Conservation (phyloP, 2,113 vertebrate species). For the Malaclemys terrapin region DNA sequence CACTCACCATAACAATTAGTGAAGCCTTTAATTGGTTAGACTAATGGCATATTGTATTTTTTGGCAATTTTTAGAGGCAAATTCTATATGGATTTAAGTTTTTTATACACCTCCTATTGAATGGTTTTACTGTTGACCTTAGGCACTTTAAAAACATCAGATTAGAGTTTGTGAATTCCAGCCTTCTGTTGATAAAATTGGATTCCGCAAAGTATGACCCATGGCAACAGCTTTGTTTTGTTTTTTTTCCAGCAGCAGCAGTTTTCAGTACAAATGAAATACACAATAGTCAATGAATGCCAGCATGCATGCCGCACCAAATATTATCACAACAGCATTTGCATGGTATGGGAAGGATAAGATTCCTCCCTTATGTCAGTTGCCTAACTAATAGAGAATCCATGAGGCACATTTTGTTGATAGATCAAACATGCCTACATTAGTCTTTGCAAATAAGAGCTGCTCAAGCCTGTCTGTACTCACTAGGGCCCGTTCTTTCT, state of each 20-base stretch:
- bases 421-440: constrained; percentile 27
- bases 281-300: constrained; percentile 31
- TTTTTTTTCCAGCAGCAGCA: constrained; percentile 37
- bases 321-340: constrained; percentile 21
- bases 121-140: constrained; percentile 43
- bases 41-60: not conserved
- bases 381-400: no score
- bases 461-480: constrained; percentile 5
- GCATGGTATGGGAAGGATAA: not conserved
- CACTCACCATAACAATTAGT: constrained; percentile 37
- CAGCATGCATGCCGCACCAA: not conserved
- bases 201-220: constrained; percentile 60
- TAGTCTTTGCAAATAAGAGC: constrained; percentile 38
- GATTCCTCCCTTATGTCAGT: not conserved
- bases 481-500: not conserved
- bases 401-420: constrained; percentile 1
- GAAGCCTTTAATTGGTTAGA: constrained; percentile 12
- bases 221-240: constrained; percentile 59
- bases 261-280: constrained; percentile 50
- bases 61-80: not conserved
- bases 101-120: constrained; percentile 42
- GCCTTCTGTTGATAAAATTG: constrained; percentile 59
- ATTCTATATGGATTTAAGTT: constrained; percentile 34
- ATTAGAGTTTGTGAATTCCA: constrained; percentile 62
- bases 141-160: constrained; percentile 39